phyloP scores from a whole-genome alignment of 2,797 vertebrate genomes.

The Lithobates pipiens region DNA sequence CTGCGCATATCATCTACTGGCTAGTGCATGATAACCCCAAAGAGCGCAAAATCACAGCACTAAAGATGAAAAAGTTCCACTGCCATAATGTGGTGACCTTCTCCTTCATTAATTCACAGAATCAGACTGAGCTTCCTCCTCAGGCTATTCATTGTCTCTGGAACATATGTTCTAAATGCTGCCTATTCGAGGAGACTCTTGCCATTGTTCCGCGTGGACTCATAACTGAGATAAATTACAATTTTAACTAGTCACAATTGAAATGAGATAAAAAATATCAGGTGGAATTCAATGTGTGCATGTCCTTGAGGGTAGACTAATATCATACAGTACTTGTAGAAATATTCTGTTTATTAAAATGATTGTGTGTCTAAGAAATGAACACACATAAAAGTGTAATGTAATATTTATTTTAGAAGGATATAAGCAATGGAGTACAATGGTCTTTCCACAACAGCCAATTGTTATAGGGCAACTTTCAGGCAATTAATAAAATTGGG shows the following conservation, averaged over 20 bases:
- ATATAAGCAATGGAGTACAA: neutral
- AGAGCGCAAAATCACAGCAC: conserved; percentile 9
- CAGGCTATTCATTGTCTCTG: conserved; percentile 52
- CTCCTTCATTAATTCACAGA: conserved; percentile 53
- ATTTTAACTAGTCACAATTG: conserved; percentile 40
- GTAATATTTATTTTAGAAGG: neutral
- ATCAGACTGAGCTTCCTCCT: conserved; percentile 41
- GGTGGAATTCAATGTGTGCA: conserved; percentile 40
- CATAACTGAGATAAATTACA: conserved; percentile 45
- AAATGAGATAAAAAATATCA: conserved; percentile 34
- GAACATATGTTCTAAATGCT: conserved; percentile 46
- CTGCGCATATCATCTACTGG: neutral
- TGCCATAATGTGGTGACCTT: conserved; percentile 50
- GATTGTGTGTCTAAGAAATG: neutral
- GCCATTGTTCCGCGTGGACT: conserved; percentile 46
- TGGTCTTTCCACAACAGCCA: neutral
- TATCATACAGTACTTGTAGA: conserved; percentile 20
- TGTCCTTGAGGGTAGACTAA: conserved; percentile 37
- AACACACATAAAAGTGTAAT: conserved; percentile 6
- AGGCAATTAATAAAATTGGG: neutral
- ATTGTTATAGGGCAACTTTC: neutral
- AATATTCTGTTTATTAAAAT: conserved; percentile 27
- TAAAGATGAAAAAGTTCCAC: conserved; percentile 35
- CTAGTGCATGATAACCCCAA: conserved; percentile 13
- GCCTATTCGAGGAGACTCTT: conserved; percentile 40